Base-by-base conservation (phyloP, 2,113 vertebrate genomes). In the Rhineura floridana region DNA sequence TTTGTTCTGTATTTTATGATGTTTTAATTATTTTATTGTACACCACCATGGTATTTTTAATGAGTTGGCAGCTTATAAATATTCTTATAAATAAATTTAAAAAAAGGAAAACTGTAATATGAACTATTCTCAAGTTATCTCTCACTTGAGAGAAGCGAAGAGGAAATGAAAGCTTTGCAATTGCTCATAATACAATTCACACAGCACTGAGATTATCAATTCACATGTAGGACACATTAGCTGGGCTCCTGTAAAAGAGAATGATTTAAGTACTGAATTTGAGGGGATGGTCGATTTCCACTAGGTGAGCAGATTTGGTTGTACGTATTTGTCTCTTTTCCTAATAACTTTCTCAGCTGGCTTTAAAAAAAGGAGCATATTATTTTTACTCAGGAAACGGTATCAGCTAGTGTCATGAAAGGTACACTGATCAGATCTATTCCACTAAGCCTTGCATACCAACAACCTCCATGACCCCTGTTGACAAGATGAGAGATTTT, bases 131-230 rank as follows among this genome's bases (percentile, higher is more conserved):
- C 55, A 78, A 28, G n/a, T 65, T 52, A 48, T 4, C 59, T 36
- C 7, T 59, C 44, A 87, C 69, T 88, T 90, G 87, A 91, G 87
- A n/a, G n/a, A n/a, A n/a, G n/a, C n/a, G 72, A 62, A 50, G 88
- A 91, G 91, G 70, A 89, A 91, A 90, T 73, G 78, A 79, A 80
- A 77, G 55, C 46, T 30, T 86, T 75, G 87, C 12, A 28, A 81
- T 0, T 84, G 77, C 77, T 59, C 84, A 90, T 44, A 87, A 94
- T 86, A 90, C 90, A 59, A n/a, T 25, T 52, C 8, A 6, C 25
- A 52, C 17, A 15, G 19, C 50, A 70, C 50, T 39, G 12, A 1
- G 28, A 52, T 79, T 95, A 89, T 87, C 87, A 87, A 70, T 82
- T 44, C n/a, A 89, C 76, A 13, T 55, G 30, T 6, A 85, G 48